A percentile compares a stretch with the other conserved stretches of the same genome.
Evolutionary conservation across 2,888 invertebrate genomes (phyloP).

Genomic region (Boloria selene): DNA sequence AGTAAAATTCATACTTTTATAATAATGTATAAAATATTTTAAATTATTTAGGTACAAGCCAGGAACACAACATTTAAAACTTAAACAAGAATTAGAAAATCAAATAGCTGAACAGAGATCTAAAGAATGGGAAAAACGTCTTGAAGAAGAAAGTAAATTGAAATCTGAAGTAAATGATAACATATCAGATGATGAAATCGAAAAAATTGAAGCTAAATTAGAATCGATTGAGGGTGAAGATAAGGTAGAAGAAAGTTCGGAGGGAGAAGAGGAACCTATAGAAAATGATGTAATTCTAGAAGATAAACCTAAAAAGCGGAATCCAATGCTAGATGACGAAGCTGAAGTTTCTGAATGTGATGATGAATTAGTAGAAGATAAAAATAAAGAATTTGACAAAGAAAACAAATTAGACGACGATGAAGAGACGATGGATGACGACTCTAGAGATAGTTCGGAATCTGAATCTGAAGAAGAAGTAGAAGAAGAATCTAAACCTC

Average conservation of each 20-base stretch:
- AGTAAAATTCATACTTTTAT: background rate
- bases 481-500: conserved; percentile 52
- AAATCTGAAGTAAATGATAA: conserved; percentile 70
- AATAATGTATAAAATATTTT: background rate
- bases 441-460: conserved; percentile 56
- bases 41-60: conserved; percentile 78
- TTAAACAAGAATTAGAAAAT: conserved; percentile 87
- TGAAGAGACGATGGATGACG: conserved; percentile 53
- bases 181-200: conserved; percentile 65
- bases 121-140: conserved; percentile 86
- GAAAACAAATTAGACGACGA: conserved; percentile 43
- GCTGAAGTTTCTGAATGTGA: conserved; percentile 77
- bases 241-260: conserved; percentile 57
- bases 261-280: conserved; percentile 77
- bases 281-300: conserved; percentile 52
- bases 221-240: conserved; percentile 56
- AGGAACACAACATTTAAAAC: conserved; percentile 86
- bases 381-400: conserved; percentile 39
- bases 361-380: conserved; percentile 41
- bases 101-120: conserved; percentile 87
- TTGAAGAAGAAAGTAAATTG: conserved; percentile 74
- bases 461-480: conserved; percentile 62
- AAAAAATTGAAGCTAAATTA: conserved; percentile 67
- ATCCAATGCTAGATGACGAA: conserved; percentile 73
- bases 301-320: conserved; percentile 64